Conservation (phyloP, 2,888 invertebrate species). For the Mythimna vitellina region DNA sequence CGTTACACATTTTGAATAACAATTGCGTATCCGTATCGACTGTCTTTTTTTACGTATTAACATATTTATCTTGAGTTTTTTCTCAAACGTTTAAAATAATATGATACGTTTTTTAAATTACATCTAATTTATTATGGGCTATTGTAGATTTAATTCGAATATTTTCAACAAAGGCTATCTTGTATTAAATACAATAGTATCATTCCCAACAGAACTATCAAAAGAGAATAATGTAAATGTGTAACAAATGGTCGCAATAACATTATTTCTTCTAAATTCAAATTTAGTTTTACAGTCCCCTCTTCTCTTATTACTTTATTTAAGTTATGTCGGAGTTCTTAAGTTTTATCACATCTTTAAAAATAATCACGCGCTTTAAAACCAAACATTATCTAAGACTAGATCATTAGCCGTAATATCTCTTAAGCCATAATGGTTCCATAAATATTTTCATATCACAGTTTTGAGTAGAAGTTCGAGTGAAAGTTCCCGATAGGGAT, state of each 20-base stretch:
- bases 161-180: conserved; percentile 29
- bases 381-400: conserved; percentile 57
- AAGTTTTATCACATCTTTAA: conserved; percentile 62
- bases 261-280: conserved; percentile 33
- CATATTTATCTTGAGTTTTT: conserved; percentile 50
- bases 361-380: conserved; percentile 62
- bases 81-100: conserved; percentile 30
- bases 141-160: conserved; percentile 22
- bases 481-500: conserved; percentile 65
- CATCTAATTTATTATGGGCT: conserved; percentile 38
- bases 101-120: conserved; percentile 49
- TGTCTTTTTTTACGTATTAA: conserved; percentile 47
- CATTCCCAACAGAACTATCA: conserved; percentile 38
- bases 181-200: conserved; percentile 4
- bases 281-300: conserved; percentile 33
- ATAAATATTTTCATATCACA: conserved; percentile 68
- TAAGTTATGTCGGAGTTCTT: conserved; percentile 49
- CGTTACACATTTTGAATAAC: conserved; percentile 53
- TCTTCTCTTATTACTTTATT: conserved; percentile 31
- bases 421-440: conserved; percentile 58
- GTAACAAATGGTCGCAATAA: conserved; percentile 41
- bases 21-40: conserved; percentile 42
- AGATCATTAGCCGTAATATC: conserved; percentile 64
- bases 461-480: conserved; percentile 55
- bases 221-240: conserved; percentile 31